Conservation (phyloP, 2,888 invertebrate species). For the Furcula furcula region DNA sequence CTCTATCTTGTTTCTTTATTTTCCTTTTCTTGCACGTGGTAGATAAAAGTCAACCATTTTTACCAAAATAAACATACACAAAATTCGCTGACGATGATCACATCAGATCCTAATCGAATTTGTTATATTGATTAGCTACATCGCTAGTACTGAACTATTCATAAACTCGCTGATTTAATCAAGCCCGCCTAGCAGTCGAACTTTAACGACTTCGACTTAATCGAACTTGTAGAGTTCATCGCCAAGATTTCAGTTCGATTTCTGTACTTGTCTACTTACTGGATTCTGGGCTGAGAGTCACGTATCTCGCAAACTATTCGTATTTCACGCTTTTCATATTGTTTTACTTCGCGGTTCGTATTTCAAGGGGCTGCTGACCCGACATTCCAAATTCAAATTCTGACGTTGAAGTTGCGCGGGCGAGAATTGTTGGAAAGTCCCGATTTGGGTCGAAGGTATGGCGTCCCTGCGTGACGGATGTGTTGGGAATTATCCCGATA, state of each 20-base stretch:
- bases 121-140: too few species aligned
- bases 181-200: constrained; percentile 21
- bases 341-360: constrained; percentile 29
- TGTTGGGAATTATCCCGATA: constrained; percentile 12
- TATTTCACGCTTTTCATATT: constrained; percentile 32
- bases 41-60: too few species aligned
- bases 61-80: too few species aligned
- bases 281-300: constrained; percentile 35
- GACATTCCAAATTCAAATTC: constrained; percentile 28
- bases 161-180: constrained; percentile 14
- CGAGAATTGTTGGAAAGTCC: constrained; percentile 29
- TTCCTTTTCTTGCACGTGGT: too few species aligned
- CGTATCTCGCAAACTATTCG: constrained; percentile 36
- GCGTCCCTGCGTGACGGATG: constrained; percentile 22
- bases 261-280: constrained; percentile 16
- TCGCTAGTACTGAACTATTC: neutral
- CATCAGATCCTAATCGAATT: too few species aligned
- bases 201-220: constrained; percentile 39
- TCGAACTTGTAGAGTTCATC: constrained; percentile 35
- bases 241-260: constrained; percentile 29
- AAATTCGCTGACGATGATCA: too few species aligned
- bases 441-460: constrained; percentile 16
- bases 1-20: too few species aligned
- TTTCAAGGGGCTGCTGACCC: constrained; percentile 21
- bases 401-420: constrained; percentile 25